These are phyloP conservation scores for Lathamus discolor DNA, from an alignment of 2,113 vertebrate species.

Conservation along the genomic window DNA sequence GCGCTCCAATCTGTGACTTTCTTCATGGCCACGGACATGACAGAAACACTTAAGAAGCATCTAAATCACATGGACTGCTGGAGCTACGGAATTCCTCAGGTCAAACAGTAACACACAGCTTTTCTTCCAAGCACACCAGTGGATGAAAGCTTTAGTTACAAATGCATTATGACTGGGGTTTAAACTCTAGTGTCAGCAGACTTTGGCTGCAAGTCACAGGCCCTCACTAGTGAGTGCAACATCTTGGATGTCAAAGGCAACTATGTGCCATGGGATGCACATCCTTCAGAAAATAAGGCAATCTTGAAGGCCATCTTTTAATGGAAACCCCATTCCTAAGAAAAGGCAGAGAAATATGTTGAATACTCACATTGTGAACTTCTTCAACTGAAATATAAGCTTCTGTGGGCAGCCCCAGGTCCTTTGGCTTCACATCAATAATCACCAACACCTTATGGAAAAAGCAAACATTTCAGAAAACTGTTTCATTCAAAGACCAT, in stretches of 20 bases:
- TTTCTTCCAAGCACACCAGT: neutral
- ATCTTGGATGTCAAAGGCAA: neutral
- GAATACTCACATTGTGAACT: conserved; percentile 92
- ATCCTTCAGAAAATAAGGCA: neutral
- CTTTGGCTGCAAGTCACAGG: neutral
- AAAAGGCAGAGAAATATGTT: neutral
- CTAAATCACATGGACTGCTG: neutral
- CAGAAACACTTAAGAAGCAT: neutral
- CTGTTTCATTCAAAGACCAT: neutral
- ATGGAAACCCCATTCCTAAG: neutral
- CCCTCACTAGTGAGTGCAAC: neutral
- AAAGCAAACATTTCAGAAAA: neutral
- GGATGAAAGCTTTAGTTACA: neutral
- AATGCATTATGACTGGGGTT: neutral
- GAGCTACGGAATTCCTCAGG: neutral
- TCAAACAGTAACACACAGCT: neutral
- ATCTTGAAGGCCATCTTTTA: neutral
- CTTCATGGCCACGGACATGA: rapidly evolving
- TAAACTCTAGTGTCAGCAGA: neutral
- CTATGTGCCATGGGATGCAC: neutral
- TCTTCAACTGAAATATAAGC: conserved; percentile 98
- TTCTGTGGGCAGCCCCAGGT: conserved; percentile 93
- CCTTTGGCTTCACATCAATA: conserved; percentile 98
- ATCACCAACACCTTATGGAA: conserved; percentile 90
- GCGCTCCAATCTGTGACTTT: neutral